These are phyloP conservation scores for Incurvaria masculella DNA, from an alignment of 2,888 invertebrate genomes.

Conservation along the genomic window DNA sequence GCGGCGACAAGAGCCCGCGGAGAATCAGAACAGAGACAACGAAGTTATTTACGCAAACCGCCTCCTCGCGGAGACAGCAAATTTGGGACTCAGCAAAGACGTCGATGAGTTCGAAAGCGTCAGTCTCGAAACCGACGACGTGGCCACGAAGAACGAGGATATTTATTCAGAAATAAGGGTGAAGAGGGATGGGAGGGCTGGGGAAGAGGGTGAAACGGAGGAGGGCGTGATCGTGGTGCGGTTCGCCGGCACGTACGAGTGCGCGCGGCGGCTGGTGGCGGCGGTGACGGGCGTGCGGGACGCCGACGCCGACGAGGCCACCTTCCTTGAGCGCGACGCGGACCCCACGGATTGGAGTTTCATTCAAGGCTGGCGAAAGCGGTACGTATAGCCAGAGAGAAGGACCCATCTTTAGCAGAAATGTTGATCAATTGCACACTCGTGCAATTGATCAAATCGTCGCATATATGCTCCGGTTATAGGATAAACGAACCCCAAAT, in stretches of 20 bases:
- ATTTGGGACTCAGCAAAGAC: constrained; percentile 31
- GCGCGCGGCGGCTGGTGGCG: constrained; percentile 60
- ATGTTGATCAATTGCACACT: no score
- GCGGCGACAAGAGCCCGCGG: constrained; percentile 24
- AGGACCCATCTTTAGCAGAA: no score
- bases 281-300: constrained; percentile 44
- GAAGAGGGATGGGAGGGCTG: constrained; percentile 18
- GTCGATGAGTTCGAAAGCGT: constrained; percentile 39
- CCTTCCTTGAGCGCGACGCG: constrained; percentile 38
- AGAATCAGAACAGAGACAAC: constrained; percentile 20
- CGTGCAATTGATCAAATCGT: no score
- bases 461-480: no score
- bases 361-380: constrained; percentile 70
- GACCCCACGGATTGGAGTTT: constrained; percentile 70
- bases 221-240: constrained; percentile 60
- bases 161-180: constrained; percentile 43
- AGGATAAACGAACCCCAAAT: no score
- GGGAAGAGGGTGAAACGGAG: constrained; percentile 6
- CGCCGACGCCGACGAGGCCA: constrained; percentile 43
- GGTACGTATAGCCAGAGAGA: no score
- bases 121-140: constrained; percentile 11
- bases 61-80: constrained; percentile 34
- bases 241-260: constrained; percentile 60
- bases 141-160: constrained; percentile 26
- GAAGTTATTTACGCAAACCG: constrained; percentile 48